Evolutionary conservation across 2,888 invertebrate genomes (phyloP), one percentile per base, ranked within the genome.

Genomic region (Eupithecia vulgata): DNA sequence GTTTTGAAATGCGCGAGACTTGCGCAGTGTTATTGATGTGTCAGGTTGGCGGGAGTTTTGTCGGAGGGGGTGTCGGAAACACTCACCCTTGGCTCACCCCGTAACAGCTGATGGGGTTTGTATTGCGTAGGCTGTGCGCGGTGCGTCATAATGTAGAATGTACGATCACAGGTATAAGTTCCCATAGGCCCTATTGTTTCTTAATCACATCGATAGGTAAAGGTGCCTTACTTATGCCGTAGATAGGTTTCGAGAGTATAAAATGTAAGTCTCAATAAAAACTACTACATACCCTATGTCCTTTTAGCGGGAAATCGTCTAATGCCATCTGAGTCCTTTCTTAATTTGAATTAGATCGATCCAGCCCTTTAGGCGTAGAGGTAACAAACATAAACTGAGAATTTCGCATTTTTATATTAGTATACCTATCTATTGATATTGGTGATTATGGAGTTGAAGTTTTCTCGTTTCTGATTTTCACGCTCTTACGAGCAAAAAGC

Each of bases 21-120:
- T 94, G 93, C 94, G 94, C 93, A 90, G 86, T 91, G 88, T 88
- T 94, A 94, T 94, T 91, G 94, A 94, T 88, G 86, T 83, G 88
- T 85, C 40, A 81, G 80, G 81, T 86, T 88, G 89, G 91, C 90
- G 95, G 95, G 89, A 90, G 77, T 78, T 81, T 65, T 42, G 75
- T 72, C 73, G 72, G 73, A 48, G 42, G 48, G 35, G 42, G 72
- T 65, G 13, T 40, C 34, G 2, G 40, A 59, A 74, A 70, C 74
- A 74, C 67, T 59, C 57, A 57, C 57, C 57, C 73, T 72, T 62
- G 35, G 40, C 59, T 71, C 35, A 70, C 52, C 70, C 64, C 70
- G 25, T 35, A 67, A 70, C 75, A 75, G 75, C 68, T 80, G 68
- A 74, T 71, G 45, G 15, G 25, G 45, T 42, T 66, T 45, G 25